Conservation (phyloP, 2,113 vertebrate species). For the Cardinalis cardinalis region DNA sequence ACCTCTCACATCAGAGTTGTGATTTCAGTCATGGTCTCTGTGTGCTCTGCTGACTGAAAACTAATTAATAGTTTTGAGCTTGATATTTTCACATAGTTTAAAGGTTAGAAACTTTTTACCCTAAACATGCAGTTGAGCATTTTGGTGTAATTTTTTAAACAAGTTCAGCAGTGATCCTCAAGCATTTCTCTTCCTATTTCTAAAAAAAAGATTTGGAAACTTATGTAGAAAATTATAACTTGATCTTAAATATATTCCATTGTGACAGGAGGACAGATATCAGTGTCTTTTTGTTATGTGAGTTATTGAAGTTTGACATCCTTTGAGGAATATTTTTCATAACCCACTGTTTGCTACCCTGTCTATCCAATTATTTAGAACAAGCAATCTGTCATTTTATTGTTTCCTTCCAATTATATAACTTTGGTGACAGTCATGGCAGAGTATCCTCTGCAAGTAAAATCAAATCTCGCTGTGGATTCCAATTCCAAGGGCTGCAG, state of each 20-base stretch:
- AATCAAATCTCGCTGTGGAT: not conserved
- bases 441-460: constrained; percentile 48
- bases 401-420: constrained; percentile 70
- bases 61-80: not conserved
- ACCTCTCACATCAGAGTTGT: not conserved
- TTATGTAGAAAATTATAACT: constrained; percentile 50
- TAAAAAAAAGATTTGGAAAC: constrained; percentile 35
- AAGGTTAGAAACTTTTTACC: constrained; percentile 44
- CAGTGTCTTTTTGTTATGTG: constrained; percentile 54
- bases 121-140: constrained; percentile 20
- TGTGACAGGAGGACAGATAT: constrained; percentile 50
- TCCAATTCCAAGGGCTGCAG: constrained; percentile 16
- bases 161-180: not conserved
- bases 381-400: constrained; percentile 74
- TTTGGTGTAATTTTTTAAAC: not conserved
- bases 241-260: constrained; percentile 20
- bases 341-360: constrained; percentile 61
- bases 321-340: constrained; percentile 69
- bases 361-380: constrained; percentile 72
- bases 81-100: constrained; percentile 14
- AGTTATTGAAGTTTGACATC: constrained; percentile 64
- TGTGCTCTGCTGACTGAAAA: not conserved
- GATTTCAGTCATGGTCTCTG: not conserved
- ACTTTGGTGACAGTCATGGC: constrained; percentile 63
- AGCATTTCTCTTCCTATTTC: not conserved